phyloP scores from a whole-genome alignment of 2,888 invertebrate genomes.

The Idaea biselata region DNA sequence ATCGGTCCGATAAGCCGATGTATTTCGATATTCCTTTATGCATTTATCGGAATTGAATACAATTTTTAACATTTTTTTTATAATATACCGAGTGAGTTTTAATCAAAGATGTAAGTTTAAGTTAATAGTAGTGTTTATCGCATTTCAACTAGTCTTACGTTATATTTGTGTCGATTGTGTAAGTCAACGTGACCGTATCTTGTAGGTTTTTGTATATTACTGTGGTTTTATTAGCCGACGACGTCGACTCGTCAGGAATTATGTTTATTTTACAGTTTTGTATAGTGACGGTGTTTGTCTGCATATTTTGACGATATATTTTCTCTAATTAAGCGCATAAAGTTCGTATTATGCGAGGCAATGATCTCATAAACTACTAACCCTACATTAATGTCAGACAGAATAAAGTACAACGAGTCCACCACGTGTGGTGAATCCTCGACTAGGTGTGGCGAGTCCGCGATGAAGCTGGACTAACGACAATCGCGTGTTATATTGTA shows the following conservation, averaged over 20 bases:
- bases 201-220: conserved; percentile 73
- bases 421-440: background rate
- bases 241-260: conserved; percentile 53
- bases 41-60: conserved; percentile 72
- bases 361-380: conserved; percentile 81
- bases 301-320: conserved; percentile 73
- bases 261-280: conserved; percentile 60
- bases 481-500: conserved; percentile 61
- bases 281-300: conserved; percentile 69
- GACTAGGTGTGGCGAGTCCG: background rate
- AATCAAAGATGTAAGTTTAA: conserved; percentile 79
- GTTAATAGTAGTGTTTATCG: conserved; percentile 75
- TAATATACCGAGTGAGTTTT: conserved; percentile 74
- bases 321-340: conserved; percentile 73
- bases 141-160: conserved; percentile 81
- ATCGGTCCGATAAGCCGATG: conserved; percentile 49
- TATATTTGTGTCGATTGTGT: conserved; percentile 70
- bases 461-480: conserved; percentile 31
- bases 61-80: conserved; percentile 63
- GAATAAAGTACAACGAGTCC: conserved; percentile 55
- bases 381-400: conserved; percentile 56
- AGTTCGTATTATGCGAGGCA: conserved; percentile 61
- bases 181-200: conserved; percentile 61
- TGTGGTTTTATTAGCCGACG: conserved; percentile 60
- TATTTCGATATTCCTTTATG: conserved; percentile 56